Evolutionary conservation across 1,140 invertebrate genomes (phyloP).

Genomic region (Apis laboriosa): DNA sequence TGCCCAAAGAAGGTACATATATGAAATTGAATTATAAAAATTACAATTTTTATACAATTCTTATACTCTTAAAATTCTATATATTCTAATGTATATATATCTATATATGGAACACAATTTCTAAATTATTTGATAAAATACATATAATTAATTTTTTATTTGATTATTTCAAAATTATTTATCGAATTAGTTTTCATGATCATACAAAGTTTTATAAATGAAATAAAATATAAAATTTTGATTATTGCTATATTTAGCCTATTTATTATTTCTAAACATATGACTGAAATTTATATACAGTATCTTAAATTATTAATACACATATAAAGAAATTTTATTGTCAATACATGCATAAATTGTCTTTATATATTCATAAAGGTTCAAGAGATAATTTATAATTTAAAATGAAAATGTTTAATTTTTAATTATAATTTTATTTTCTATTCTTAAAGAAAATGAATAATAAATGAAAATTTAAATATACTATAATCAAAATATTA

Average conservation of each 20-base stretch:
- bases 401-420: background rate
- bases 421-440: background rate
- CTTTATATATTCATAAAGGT: background rate
- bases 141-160: slow-evolving; percentile 7
- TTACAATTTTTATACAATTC: slow-evolving; percentile 41
- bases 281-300: background rate
- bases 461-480: background rate
- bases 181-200: background rate
- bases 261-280: background rate
- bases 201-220: background rate
- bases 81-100: background rate
- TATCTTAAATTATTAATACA: background rate
- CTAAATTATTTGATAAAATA: slow-evolving; percentile 2
- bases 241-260: slow-evolving; percentile 5
- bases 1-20: slow-evolving; percentile 6
- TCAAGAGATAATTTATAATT: background rate
- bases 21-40: slow-evolving; percentile 41
- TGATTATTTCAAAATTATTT: background rate
- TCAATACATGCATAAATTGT: slow-evolving; percentile 26
- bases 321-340: slow-evolving; percentile 30
- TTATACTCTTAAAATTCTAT: slow-evolving; percentile 18
- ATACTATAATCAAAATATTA: background rate
- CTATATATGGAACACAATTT: slow-evolving; percentile 1
- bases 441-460: background rate
- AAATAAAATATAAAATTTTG: background rate